These are phyloP conservation scores for Alviniconcha strummeri DNA, from an alignment of 2,888 invertebrate genomes.

Conservation along the genomic window DNA sequence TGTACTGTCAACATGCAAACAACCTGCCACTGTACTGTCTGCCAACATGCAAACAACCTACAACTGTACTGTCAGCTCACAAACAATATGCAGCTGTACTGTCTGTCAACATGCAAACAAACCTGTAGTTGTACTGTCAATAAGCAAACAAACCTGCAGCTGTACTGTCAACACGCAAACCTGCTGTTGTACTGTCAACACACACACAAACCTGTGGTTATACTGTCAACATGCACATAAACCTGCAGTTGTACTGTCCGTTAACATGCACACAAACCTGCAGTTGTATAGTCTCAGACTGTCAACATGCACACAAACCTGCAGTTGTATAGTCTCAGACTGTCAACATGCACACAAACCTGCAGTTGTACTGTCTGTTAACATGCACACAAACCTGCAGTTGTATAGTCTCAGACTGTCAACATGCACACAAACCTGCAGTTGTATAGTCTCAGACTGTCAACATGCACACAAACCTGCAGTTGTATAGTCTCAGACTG, in stretches of 20 bases:
- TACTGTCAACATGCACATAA: background rate
- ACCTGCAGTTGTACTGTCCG: background rate
- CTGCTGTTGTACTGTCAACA: no score
- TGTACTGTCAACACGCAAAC: background rate
- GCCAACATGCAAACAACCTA: background rate
- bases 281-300: no score
- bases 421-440: background rate
- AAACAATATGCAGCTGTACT: constrained; percentile 12
- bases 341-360: constrained; percentile 22
- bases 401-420: no score
- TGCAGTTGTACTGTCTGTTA: background rate
- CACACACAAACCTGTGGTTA: background rate
- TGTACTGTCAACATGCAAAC: background rate
- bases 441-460: constrained; percentile 1
- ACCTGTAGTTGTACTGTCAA: background rate
- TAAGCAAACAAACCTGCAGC: constrained; percentile 13
- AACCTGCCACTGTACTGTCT: background rate
- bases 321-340: constrained; percentile 11
- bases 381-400: no score
- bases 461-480: background rate
- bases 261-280: no score
- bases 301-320: background rate
- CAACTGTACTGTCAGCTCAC: no score
- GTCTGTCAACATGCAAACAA: background rate
- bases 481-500: background rate